Evolutionary conservation across 2,113 vertebrate species (phyloP), one percentile per base, ranked within the genome.

Genomic region (Apodemus sylvaticus): DNA sequence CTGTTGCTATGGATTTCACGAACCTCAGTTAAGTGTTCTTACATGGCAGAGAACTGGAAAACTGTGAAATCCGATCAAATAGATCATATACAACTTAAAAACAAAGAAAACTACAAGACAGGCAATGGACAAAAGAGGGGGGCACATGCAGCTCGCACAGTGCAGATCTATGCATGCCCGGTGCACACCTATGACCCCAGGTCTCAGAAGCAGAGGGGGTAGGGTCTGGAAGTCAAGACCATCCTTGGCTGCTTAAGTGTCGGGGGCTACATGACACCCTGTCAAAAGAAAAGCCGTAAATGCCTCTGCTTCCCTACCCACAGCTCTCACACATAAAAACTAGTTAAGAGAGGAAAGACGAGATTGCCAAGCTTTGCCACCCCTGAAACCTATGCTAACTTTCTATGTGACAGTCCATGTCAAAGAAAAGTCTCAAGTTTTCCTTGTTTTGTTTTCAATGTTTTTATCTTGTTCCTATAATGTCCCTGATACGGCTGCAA

Each of bases 401-500:
- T 85, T 91, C 91, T 1, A 94, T 24, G 20, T 26, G 90, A 81
- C 0, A 62, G 3, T 60, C 13, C 62, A 22, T 53, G 11, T 83
- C 91, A 94, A 39, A 93, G 92, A 87, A 87, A 26, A 91, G 26
- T 92, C 58, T 94, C 12, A 45, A 81, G 17, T 78, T 76, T 79
- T 39, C 90, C 58, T 96, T 42, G 24, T 58, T 55, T 74, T 34
- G 34, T 22, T 31, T 96, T 90, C 20, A 81, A 60, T 60, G 16
- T 79, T 83, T 87, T 11, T 26, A 48, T 77, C 29, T 60, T 58
- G 20, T 94, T 16, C 92, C 79, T 81, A 92, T 58, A 90, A 86
- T 7, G 29, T 68, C 20, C 39, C n/a, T 95, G 36, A 68, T 53
- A 91, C 62, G 17, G 45, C 3, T 82, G 31, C n/a, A 55, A n/a